Base-by-base conservation (phyloP, 2,888 invertebrate genomes). In the Neoaliturus tenellus region DNA sequence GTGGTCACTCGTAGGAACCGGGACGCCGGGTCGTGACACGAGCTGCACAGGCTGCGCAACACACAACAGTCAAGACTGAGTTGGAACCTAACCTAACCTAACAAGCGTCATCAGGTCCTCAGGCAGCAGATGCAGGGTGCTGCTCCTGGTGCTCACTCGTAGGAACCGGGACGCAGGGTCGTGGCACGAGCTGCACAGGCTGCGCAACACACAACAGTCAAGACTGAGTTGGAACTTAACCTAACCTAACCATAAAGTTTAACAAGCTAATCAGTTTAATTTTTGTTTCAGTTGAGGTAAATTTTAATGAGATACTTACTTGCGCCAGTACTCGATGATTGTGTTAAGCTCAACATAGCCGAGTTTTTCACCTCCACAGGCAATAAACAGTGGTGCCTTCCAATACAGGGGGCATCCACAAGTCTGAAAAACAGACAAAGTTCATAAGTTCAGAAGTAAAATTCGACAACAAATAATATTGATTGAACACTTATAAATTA, bases 331-430 rank as follows among this genome's bases (percentile, higher is more conserved):
- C 88, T 96, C 96, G 86, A 97, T 94, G 90, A 98, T 98, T 88
- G 95, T 94, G 90, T 95, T 94, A 87, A 95, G 94, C 88, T 98
- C 97, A 85, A 98, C 94, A 78, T 92, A 93, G 91, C 94, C 91
- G 91, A 94, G 90, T 92, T 94, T 92, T 90, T 95, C 93, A 90
- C 96, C 94, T 91, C 97, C 94, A 44, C 96, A 96, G 80, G 97
- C 96, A 86, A 96, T 93, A 92, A 97, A 98, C 85, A 99, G 92
- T n/a, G 98, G 97, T 90, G 96, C 95, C 90, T 99, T 99, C 99
- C 99, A 99, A 92, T 99, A 99, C 83, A 98, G 93, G 14, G 99
- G 98, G 88, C 98, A 92, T 87, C 97, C 97, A 91, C 97, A 97
- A 39, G 98, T 96, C 93, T 97, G 94, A 51, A 14, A 48, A 48